Conservation (phyloP, 2,797 vertebrate species). For the Diplodus puntazzo region DNA sequence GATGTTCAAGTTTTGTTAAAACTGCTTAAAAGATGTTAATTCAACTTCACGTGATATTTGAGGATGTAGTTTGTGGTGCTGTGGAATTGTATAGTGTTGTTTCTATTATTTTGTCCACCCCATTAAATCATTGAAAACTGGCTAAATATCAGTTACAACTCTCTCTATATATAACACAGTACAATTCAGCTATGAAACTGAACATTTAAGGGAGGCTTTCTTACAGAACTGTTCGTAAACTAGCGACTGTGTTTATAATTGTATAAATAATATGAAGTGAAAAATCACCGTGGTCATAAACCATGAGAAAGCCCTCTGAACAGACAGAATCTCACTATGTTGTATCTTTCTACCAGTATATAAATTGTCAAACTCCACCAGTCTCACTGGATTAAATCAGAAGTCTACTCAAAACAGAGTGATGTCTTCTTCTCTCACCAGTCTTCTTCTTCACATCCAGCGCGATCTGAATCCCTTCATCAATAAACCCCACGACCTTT, state of each 20-base stretch:
- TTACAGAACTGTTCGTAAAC: not conserved
- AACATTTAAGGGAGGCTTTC: not conserved
- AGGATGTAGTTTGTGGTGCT: not conserved
- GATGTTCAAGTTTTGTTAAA: too few relatives aligned
- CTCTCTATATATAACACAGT: not conserved
- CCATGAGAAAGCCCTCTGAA: not conserved
- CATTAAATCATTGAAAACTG: not conserved
- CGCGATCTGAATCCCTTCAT: slow-evolving; percentile 88
- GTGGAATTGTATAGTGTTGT: not conserved
- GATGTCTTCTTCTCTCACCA: slow-evolving; percentile 76
- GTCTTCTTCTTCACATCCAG: slow-evolving; percentile 90
- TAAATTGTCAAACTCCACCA: not conserved
- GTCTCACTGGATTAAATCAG: not conserved
- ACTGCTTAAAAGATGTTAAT: too few relatives aligned
- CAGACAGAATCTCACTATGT: not conserved
- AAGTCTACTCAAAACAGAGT: not conserved
- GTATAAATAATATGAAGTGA: not conserved
- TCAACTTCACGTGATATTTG: too few relatives aligned
- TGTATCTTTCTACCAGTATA: not conserved
- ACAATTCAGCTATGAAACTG: not conserved
- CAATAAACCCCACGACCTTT: slow-evolving; percentile 90
- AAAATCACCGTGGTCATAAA: not conserved
- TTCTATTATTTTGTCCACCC: too few relatives aligned
- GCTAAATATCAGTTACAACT: not conserved
- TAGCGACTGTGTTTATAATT: not conserved